A percentile compares a stretch with the other conserved stretches of the same genome.
phyloP scores from a whole-genome alignment of 2,113 vertebrate genomes.

The Leucopsar rothschildi region DNA sequence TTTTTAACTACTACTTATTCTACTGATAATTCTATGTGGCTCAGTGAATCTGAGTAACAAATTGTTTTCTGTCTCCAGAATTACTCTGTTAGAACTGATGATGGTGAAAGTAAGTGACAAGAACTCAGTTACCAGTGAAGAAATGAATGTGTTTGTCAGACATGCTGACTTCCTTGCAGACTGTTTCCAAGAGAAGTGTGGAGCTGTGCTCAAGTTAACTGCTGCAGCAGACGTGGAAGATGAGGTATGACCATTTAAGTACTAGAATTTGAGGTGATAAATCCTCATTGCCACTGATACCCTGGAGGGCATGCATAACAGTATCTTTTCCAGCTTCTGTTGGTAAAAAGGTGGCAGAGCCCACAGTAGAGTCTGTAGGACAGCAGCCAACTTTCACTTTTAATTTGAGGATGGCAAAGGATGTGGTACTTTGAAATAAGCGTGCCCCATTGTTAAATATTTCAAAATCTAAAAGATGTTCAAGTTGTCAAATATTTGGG shows the following conservation, averaged over 20 bases:
- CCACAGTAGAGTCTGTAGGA: background rate
- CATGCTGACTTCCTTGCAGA: conserved; percentile 78
- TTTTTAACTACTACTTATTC: background rate
- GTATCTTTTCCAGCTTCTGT: background rate
- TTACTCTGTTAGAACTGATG: conserved; percentile 85
- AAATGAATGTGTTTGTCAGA: conserved; percentile 56
- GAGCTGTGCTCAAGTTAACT: conserved; percentile 77
- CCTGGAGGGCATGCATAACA: background rate
- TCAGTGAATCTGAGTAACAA: background rate
- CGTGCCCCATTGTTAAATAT: background rate
- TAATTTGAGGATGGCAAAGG: background rate
- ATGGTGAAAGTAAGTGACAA: conserved; percentile 74
- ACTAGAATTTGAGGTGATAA: background rate
- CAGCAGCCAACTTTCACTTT: background rate
- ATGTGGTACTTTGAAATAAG: background rate
- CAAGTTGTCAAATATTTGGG: background rate
- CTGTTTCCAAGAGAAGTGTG: conserved; percentile 80
- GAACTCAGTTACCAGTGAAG: conserved; percentile 24
- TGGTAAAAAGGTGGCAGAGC: background rate
- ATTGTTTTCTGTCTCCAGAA: conserved; percentile 65
- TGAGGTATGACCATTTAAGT: conserved; percentile 71
- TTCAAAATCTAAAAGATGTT: background rate
- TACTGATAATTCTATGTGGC: background rate
- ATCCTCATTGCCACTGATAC: background rate
- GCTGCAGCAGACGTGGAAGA: conserved; percentile 63